Conservation (phyloP, 2,113 vertebrate genomes). For the Erythrolamprus reginae region DNA sequence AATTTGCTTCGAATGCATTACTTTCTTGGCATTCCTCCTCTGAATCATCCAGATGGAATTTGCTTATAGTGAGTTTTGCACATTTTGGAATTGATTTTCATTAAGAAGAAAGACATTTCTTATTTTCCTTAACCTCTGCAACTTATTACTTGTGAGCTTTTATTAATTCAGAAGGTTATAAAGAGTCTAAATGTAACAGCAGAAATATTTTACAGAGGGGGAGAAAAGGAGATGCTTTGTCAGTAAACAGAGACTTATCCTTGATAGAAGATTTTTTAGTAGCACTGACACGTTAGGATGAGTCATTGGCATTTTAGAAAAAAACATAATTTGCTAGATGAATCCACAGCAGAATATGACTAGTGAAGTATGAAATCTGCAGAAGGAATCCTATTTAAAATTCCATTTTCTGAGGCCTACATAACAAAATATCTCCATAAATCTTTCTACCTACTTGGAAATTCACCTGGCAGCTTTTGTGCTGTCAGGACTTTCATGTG, state of each 20-base stretch:
- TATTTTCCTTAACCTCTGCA: constrained; percentile 27
- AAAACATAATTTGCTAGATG: constrained; percentile 35
- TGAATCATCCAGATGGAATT: constrained; percentile 43
- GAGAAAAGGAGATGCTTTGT: constrained; percentile 8
- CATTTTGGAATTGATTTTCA: constrained; percentile 42
- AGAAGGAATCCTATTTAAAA: constrained; percentile 5
- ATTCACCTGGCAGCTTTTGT: background rate
- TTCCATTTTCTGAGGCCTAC: background rate
- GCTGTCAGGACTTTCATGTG: background rate
- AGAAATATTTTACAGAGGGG: constrained; percentile 1
- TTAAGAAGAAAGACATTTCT: constrained; percentile 31
- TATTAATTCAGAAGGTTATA: constrained; percentile 43
- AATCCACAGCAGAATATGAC: constrained; percentile 5
- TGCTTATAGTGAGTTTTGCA: constrained; percentile 20
- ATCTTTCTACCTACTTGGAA: background rate
- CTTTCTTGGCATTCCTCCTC: constrained; percentile 33
- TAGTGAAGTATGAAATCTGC: background rate
- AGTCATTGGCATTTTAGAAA: constrained; percentile 27
- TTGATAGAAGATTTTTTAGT: constrained; percentile 25
- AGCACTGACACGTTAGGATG: background rate
- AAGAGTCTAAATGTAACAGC: constrained; percentile 25
- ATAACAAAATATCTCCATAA: background rate
- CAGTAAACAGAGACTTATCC: constrained; percentile 1
- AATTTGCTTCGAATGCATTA: constrained; percentile 31
- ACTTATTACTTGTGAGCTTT: constrained; percentile 27